phyloP scores from a whole-genome alignment of 2,888 invertebrate species.

The Copidosoma aretas region DNA sequence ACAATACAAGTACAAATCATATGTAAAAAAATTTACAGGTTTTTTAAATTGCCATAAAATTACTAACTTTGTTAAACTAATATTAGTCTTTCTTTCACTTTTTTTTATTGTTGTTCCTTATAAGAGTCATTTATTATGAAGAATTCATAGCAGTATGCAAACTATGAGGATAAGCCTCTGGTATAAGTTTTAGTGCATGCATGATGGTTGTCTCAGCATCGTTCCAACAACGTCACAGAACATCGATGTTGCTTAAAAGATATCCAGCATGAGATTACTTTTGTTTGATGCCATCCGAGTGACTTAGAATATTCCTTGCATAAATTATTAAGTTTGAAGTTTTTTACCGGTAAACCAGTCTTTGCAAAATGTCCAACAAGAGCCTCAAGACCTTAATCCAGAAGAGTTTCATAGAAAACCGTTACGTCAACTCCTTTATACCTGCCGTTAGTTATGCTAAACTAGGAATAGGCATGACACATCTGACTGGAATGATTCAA shows the following conservation, averaged over 20 bases:
- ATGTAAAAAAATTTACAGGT: slow-evolving; percentile 13
- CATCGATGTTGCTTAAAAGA: slow-evolving; percentile 63
- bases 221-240: slow-evolving; percentile 65
- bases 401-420: slow-evolving; percentile 65
- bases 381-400: slow-evolving; percentile 68
- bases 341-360: slow-evolving; percentile 66
- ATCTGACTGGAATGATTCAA: slow-evolving; percentile 60
- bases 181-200: slow-evolving; percentile 58
- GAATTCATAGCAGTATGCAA: slow-evolving; percentile 52
- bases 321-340: slow-evolving; percentile 66
- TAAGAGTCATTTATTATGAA: slow-evolving; percentile 60
- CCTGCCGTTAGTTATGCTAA: slow-evolving; percentile 44
- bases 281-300: slow-evolving; percentile 60
- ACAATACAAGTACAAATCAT: slow-evolving; percentile 32
- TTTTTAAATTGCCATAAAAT: slow-evolving; percentile 13
- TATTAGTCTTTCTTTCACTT: slow-evolving; percentile 63
- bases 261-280: slow-evolving; percentile 64
- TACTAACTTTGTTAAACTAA: slow-evolving; percentile 58
- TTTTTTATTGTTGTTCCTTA: slow-evolving; percentile 61
- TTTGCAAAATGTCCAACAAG: slow-evolving; percentile 70
- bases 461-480: slow-evolving; percentile 68
- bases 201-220: slow-evolving; percentile 62
- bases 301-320: slow-evolving; percentile 65
- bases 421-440: slow-evolving; percentile 60
- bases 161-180: slow-evolving; percentile 52